Conservation (phyloP, 2,888 invertebrate species). For the Sesia apiformis region DNA sequence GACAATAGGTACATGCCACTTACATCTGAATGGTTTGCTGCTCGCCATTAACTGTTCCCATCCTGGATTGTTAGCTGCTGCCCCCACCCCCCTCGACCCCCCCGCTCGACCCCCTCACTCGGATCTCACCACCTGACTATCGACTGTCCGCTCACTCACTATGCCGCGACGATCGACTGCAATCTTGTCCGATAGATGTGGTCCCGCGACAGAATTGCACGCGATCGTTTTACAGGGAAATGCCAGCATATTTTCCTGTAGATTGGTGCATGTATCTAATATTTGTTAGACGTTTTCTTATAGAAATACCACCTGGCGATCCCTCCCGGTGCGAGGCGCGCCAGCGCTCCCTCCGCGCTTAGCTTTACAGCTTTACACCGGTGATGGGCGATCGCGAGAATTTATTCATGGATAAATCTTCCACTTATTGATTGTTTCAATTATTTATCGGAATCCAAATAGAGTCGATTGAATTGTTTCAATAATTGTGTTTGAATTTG, state of each 20-base stretch:
- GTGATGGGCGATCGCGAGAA: too few species aligned
- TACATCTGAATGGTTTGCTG: slow-evolving; percentile 69
- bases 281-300: slow-evolving; percentile 43
- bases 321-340: slow-evolving; percentile 17
- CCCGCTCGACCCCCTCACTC: slow-evolving; percentile 24
- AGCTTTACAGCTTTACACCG: neutral
- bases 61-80: slow-evolving; percentile 50
- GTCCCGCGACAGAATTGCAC: slow-evolving; percentile 24
- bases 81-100: slow-evolving; percentile 11
- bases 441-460: too few species aligned
- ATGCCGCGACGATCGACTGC: neutral
- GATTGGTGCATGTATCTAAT: slow-evolving; percentile 59
- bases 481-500: too few species aligned
- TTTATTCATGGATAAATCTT: too few species aligned
- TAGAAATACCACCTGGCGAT: slow-evolving; percentile 63
- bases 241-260: slow-evolving; percentile 23
- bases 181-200: neutral
- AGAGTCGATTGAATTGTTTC: too few species aligned
- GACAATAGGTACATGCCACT: slow-evolving; percentile 62
- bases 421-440: too few species aligned
- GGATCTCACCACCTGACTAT: slow-evolving; percentile 38
- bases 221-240: slow-evolving; percentile 21
- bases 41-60: slow-evolving; percentile 64
- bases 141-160: slow-evolving; percentile 6
- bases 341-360: slow-evolving; percentile 8